Evolutionary conservation across 2,888 invertebrate species (phyloP), one percentile per base, ranked within the genome.

Genomic region (Panopea generosa): DNA sequence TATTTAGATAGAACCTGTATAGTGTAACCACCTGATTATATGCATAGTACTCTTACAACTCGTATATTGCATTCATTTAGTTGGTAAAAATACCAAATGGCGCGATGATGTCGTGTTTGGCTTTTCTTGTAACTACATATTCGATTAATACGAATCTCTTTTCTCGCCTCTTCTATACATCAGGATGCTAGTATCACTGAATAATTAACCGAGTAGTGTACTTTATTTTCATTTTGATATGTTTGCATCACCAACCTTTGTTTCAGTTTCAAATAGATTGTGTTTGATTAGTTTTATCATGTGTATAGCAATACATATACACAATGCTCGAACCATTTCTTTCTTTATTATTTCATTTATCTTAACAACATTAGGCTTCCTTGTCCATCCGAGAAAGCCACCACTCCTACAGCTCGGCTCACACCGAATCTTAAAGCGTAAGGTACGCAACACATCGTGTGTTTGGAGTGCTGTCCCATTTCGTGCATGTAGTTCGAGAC

Each of bases 321-420:
- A 45, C 45, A 16, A n/a, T n/a, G 16, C 16, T 45, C 6, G 16
- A 9, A 45, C 45, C 45, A 4, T 45, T 45, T 4, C 16, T 4
- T 20, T 45, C 16, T 9, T 45, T 45, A n/a, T 18, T 45, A 45
- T 45, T 6, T 45, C 6, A 16, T 16, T 45, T 45, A 16, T n/a
- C 45, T 45, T 18, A 18, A 20, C 45, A 20, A 18, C 45, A 45
- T 45, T 45, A 45, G 45, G 45, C 9, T 16, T 40, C 40, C 40
- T 40, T 3, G 16, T 72, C 77, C 49, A 69, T 77, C 55, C 68
- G 77, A 24, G 77, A 77, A 57, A 65, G 65, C 33, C 77, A 73
- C 45, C 69, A 72, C 45, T 69, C 40, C 45, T 65, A 50, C 40
- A 72, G 62, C 29, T 33, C 52, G 45, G 53, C 40, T 3, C 45